Evolutionary conservation across 2,888 invertebrate species (phyloP).

Genomic region (Deilephila porcellus): DNA sequence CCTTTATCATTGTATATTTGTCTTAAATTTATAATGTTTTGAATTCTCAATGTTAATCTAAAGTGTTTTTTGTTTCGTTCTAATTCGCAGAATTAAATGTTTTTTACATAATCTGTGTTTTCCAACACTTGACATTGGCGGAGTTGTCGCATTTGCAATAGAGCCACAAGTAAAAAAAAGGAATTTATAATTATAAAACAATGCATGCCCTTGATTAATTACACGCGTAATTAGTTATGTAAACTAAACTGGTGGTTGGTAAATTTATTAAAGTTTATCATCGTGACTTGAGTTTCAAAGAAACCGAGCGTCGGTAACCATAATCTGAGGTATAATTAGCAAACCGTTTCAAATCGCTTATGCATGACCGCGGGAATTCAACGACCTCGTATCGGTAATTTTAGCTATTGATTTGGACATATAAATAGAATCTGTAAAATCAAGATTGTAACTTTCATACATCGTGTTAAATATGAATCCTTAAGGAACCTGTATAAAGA

Average conservation of each 20-base stretch:
- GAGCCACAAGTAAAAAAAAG: too few relatives aligned
- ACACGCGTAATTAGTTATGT: background rate
- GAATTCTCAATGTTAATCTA: too few relatives aligned
- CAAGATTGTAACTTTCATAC: too few relatives aligned
- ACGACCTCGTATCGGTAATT: constrained; percentile 3
- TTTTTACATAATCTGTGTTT: too few relatives aligned
- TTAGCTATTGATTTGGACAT: background rate
- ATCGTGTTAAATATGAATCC: background rate
- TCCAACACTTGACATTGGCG: too few relatives aligned
- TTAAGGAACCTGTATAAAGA: too few relatives aligned
- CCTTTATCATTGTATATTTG: too few relatives aligned
- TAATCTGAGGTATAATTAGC: background rate
- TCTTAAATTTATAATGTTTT: too few relatives aligned
- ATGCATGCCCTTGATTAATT: background rate
- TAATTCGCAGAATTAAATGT: too few relatives aligned
- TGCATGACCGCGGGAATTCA: background rate
- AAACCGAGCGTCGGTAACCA: background rate
- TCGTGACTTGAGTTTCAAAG: background rate
- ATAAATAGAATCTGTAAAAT: background rate
- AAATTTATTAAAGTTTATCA: background rate
- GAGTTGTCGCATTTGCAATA: too few relatives aligned
- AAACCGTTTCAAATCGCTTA: constrained; percentile 3
- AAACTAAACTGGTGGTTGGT: background rate
- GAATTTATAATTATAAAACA: background rate
- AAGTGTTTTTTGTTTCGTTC: too few relatives aligned